Conservation (phyloP, 1,140 invertebrate genomes). For the Apolygus lucorum region DNA sequence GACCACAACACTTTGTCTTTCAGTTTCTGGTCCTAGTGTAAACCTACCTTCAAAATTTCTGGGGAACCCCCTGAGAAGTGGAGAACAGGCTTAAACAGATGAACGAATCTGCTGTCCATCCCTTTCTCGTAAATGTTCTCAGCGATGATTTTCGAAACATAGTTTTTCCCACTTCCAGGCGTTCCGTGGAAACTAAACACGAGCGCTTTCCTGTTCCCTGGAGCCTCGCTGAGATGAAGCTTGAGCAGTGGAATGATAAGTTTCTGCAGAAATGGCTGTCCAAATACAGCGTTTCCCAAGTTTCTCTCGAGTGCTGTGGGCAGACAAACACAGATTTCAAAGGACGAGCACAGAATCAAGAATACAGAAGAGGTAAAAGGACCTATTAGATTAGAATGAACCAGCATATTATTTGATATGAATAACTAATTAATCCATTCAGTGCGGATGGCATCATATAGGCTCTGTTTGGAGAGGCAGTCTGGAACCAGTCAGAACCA, state of each 20-base stretch:
- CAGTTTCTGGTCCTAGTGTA: neutral
- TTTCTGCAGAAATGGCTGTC: conserved; percentile 55
- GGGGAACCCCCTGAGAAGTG: conserved; percentile 56
- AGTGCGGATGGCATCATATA: too few relatives aligned
- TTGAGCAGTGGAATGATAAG: conserved; percentile 47
- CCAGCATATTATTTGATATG: too few relatives aligned
- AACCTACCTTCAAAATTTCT: conserved; percentile 44
- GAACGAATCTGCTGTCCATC: conserved; percentile 67
- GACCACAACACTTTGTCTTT: neutral
- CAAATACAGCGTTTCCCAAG: conserved; percentile 39
- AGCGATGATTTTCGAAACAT: conserved; percentile 71
- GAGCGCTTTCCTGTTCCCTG: conserved; percentile 49
- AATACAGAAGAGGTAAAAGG: too few relatives aligned
- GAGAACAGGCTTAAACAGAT: conserved; percentile 68
- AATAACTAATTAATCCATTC: too few relatives aligned
- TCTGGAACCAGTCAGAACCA: too few relatives aligned
- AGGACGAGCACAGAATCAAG: too few relatives aligned
- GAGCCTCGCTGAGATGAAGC: conserved; percentile 42
- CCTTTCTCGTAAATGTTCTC: conserved; percentile 64
- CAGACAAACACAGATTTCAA: too few relatives aligned
- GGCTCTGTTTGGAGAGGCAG: too few relatives aligned
- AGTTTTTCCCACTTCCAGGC: conserved; percentile 80
- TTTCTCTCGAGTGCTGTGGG: neutral
- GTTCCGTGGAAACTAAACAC: conserved; percentile 70
- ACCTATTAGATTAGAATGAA: too few relatives aligned